Evolutionary conservation across 2,888 invertebrate genomes (phyloP), one percentile per base, ranked within the genome.

Genomic region (Troilus luridus): DNA sequence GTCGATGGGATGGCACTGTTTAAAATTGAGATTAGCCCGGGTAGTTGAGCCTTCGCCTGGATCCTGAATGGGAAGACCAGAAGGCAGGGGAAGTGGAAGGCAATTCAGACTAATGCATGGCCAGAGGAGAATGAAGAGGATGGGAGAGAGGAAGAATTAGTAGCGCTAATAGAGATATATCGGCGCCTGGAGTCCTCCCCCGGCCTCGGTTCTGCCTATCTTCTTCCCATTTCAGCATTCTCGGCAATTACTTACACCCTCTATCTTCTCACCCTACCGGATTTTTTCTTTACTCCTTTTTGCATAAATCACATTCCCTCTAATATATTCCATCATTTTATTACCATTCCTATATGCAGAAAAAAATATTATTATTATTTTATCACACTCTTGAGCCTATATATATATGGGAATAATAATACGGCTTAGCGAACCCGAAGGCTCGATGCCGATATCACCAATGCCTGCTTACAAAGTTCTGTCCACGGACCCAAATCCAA

Each of bases 71-170:
- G 58, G 8, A 17, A 56, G 88, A 56, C 24, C 58, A 60, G n/a
- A 60, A 88, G n/a, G 60, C 58, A 88, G 88, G 93, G 88, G 0
- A 27, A 17, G 58, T 21, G 88, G 27, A 58, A 24, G 88, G 88
- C 60, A 88, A 88, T 59, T 88, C 60, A 59, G 24, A 60, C 58
- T 58, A 88, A 88, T 17, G 72, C 72, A 77, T 41, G 72, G 72
- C 72, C 12, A 14, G 14, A n/a, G 27, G 72, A 11, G n/a, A 77
- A 41, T 41, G 41, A 41, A 41, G 41, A 41, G 41, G 41, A 41
- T 41, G 41, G 41, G 41, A 41, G 41, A 1, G 41, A 41, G 41
- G 41, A 77, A 77, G 72, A 77, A 77, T 77, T 77, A 77, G 72
- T 77, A 9, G 8, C 27, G 27, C 21, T 77, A 77, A 77, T 77